Base-by-base conservation (phyloP, 2,113 vertebrate genomes). In the Corynorhinus townsendii region DNA sequence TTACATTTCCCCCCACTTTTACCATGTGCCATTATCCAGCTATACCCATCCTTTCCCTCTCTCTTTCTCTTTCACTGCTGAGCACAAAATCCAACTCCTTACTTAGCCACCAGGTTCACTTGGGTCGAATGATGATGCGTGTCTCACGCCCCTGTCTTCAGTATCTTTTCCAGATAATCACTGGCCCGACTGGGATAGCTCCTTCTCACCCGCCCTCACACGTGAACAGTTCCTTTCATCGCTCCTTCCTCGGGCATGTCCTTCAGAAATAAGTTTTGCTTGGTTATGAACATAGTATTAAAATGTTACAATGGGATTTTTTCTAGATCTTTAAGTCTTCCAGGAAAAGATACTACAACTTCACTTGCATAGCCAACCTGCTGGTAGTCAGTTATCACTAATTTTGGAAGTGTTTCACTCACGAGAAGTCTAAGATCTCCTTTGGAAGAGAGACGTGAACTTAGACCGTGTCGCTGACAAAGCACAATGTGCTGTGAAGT, bases 161-260 rank as follows among this genome's bases (percentile, higher is more conserved):
- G 40, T 56, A 56, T 0, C 49, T 69, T 83, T 59, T 83, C 38
- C 33, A n/a, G 49, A 45, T 79, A 56, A 33, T 40, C 83, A 12
- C 0, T 91, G 52, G n/a, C 40, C 47, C 19, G 77, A 43, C 3
- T 15, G 0, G 49, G n/a, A 49, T 66, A 83, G 59, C 47, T 64
- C 17, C 19, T 0, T 22, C 28, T 62, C 40, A 8, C 15, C 0
- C 19, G 28, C n/a, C 30, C 6, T 20, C n/a, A 54, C 56, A 33
- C 30, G 9, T 54, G 4, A 4, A 28, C 0, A 0, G 0, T 66
- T 62, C 71, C 22, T 30, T 69, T 35, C 1, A 0, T 77, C 3
- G 90, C 40, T 86, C 49, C 62, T 11, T 49, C 43, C 19, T 64
- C 72, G 69, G 49, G 45, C 8, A 24, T 75, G n/a, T 76, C 43